Conservation (phyloP, 2,113 vertebrate genomes). For the Phylloscopus whistleri region DNA sequence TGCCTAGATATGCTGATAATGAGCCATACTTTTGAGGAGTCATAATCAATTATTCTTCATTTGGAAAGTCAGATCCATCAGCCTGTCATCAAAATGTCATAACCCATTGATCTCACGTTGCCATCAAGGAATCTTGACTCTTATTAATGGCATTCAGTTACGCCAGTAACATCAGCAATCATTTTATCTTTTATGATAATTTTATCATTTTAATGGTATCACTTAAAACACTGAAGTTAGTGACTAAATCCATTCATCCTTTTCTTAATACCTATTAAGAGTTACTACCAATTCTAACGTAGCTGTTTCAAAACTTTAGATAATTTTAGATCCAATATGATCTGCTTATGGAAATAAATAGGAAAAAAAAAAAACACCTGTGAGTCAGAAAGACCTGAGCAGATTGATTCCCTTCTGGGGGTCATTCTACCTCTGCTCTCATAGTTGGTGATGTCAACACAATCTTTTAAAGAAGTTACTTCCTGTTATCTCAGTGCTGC, state of each 20-base stretch:
- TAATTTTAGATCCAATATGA: background rate
- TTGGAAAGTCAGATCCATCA: slow-evolving; percentile 42
- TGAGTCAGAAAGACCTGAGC: background rate
- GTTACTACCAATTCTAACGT: background rate
- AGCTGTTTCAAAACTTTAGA: background rate
- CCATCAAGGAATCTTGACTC: background rate
- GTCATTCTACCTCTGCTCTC: slow-evolving; percentile 32
- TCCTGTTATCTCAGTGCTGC: slow-evolving; percentile 44
- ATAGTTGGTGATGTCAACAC: slow-evolving; percentile 50
- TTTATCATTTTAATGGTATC: background rate
- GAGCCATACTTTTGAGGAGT: slow-evolving; percentile 14
- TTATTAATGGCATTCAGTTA: slow-evolving; percentile 1
- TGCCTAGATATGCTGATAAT: slow-evolving; percentile 25
- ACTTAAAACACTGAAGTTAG: background rate
- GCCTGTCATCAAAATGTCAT: slow-evolving; percentile 53
- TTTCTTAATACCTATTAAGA: background rate
- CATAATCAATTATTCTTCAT: slow-evolving; percentile 38
- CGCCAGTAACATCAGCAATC: background rate
- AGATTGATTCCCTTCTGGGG: background rate
- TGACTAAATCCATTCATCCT: background rate
- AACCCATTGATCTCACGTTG: slow-evolving; percentile 41
- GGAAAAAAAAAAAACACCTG: background rate
- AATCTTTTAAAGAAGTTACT: slow-evolving; percentile 44
- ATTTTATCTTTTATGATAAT: background rate
- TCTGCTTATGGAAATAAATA: background rate